These are phyloP conservation scores for Bovichtus diacanthus DNA, from an alignment of 2,797 vertebrate species.

Conservation along the genomic window DNA sequence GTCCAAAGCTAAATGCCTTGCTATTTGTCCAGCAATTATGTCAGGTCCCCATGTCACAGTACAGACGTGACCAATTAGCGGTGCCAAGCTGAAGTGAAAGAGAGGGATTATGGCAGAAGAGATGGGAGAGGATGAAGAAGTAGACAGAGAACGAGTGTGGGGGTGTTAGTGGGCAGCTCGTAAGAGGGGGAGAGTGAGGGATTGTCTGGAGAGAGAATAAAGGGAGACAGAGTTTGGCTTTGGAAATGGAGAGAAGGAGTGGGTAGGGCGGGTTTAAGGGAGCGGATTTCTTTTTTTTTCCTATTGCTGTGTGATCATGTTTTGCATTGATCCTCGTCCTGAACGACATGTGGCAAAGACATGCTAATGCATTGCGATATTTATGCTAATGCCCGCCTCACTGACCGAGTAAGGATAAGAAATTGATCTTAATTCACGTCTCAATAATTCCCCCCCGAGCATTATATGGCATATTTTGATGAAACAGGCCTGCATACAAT, in stretches of 20 bases:
- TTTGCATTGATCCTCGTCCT: constrained; percentile 72
- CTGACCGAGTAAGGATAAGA: constrained; percentile 54
- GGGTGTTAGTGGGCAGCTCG: constrained; percentile 37
- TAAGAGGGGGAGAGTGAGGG: constrained; percentile 25
- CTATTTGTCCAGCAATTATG: constrained; percentile 87
- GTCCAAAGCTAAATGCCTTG: constrained; percentile 79
- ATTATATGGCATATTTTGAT: constrained; percentile 69
- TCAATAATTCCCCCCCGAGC: constrained; percentile 66
- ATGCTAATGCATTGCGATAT: constrained; percentile 63
- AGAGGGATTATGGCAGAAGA: constrained; percentile 78
- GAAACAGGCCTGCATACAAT: constrained; percentile 62
- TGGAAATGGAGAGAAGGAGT: constrained; percentile 45
- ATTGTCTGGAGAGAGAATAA: constrained; percentile 61
- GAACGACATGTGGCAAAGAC: constrained; percentile 69
- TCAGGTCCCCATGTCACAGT: constrained; percentile 83
- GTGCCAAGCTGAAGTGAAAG: constrained; percentile 75
- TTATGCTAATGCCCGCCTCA: constrained; percentile 67
- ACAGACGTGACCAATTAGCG: constrained; percentile 87
- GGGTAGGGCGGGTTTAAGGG: constrained; percentile 30
- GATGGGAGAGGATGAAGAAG: constrained; percentile 70
- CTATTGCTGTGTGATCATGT: constrained; percentile 61
- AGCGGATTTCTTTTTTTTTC: constrained; percentile 43
- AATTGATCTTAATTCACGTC: constrained; percentile 77
- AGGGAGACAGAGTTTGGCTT: constrained; percentile 61
- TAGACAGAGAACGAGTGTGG: constrained; percentile 46